Conservation (phyloP, 2,797 vertebrate species). For the Limnodromus scolopaceus region DNA sequence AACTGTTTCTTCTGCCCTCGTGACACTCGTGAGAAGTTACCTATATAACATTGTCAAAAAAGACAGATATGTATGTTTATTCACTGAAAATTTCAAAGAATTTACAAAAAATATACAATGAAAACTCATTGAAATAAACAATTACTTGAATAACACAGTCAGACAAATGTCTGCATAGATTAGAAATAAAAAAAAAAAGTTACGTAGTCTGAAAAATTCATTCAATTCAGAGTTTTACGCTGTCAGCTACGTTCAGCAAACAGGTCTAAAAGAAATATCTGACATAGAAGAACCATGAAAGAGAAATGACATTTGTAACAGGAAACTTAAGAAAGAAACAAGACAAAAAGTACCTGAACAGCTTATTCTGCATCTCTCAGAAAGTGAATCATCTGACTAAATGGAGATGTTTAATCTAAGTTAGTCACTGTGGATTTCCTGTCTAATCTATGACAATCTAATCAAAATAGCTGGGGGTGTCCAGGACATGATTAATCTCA, state of each 20-base stretch:
- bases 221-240: neutral
- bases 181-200: neutral
- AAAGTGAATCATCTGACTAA: neutral
- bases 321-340: neutral
- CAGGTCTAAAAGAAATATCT: neutral
- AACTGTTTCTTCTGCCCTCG: neutral
- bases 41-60: neutral
- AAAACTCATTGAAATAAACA: neutral
- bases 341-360: neutral
- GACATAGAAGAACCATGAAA: neutral
- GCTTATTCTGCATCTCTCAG: neutral
- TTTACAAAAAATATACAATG: neutral
- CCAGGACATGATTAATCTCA: neutral
- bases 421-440: neutral
- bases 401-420: neutral
- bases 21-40: neutral
- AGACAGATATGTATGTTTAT: neutral
- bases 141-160: neutral
- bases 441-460: neutral
- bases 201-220: neutral
- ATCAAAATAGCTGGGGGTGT: neutral
- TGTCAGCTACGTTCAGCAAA: neutral
- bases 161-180: neutral
- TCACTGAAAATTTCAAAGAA: neutral
- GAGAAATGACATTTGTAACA: neutral